Percentiles rank a stretch among this genome's conserved stretches.
Evolutionary conservation across 2,797 vertebrate species (phyloP).

Genomic region (Babyrousa celebensis): DNA sequence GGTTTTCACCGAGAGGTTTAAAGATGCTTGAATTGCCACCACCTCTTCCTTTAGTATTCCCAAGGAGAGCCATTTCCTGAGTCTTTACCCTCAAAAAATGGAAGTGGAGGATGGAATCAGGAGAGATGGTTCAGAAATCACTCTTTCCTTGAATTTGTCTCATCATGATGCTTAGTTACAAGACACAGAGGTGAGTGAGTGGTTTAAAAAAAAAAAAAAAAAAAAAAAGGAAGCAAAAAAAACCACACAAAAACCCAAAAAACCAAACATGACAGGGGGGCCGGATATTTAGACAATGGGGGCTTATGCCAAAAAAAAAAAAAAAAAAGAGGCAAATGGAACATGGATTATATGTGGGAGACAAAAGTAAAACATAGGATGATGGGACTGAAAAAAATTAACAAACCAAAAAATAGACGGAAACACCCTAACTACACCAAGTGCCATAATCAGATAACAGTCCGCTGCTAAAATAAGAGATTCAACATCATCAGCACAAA

Average conservation of each 20-base stretch:
- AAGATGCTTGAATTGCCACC: slow-evolving; percentile 77
- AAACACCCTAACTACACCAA: slow-evolving; percentile 81
- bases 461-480: slow-evolving; percentile 78
- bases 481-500: slow-evolving; percentile 70
- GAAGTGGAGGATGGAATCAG: slow-evolving; percentile 81
- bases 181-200: slow-evolving; percentile 69
- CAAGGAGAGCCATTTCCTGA: slow-evolving; percentile 81
- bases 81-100: slow-evolving; percentile 84
- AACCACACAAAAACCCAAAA: too few species aligned
- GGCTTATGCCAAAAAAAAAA: slow-evolving; percentile 48
- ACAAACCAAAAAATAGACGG: slow-evolving; percentile 52
- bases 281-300: slow-evolving; percentile 61
- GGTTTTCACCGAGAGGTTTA: slow-evolving; percentile 78
- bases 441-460: slow-evolving; percentile 73
- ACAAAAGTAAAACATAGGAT: slow-evolving; percentile 63
- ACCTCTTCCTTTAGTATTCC: slow-evolving; percentile 82
- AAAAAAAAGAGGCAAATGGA: slow-evolving; percentile 73
- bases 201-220: slow-evolving; percentile 57
- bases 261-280: too few species aligned
- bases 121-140: slow-evolving; percentile 78
- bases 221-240: background rate
- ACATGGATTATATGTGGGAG: slow-evolving; percentile 21
- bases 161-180: slow-evolving; percentile 80
- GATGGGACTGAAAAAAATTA: slow-evolving; percentile 37
- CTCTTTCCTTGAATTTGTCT: slow-evolving; percentile 80